A percentile compares a stretch with the other conserved stretches of the same genome.
These are phyloP conservation scores for Allacma fusca DNA, from an alignment of 2,888 invertebrate genomes.

Conservation along the genomic window DNA sequence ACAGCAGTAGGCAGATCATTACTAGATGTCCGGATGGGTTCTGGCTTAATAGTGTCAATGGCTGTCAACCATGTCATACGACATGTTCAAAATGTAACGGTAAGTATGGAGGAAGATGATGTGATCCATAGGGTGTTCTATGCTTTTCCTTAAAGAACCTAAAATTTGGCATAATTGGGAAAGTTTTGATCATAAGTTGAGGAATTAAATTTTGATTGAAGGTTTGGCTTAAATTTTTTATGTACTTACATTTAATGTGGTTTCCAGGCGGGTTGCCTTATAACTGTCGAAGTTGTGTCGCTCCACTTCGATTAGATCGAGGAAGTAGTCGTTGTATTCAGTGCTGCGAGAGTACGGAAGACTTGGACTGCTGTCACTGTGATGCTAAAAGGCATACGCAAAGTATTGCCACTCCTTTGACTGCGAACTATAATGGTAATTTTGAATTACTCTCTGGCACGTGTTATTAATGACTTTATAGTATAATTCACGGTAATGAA, in stretches of 20 bases:
- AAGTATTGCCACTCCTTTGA: slow-evolving; percentile 39
- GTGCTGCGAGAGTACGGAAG: slow-evolving; percentile 71
- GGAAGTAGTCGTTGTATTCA: slow-evolving; percentile 79
- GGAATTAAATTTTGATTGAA: background rate
- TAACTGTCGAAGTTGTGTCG: slow-evolving; percentile 74
- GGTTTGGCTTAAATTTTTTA: background rate
- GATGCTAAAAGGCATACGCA: slow-evolving; percentile 64
- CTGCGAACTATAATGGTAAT: slow-evolving; percentile 51
- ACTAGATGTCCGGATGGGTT: slow-evolving; percentile 87
- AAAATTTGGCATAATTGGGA: background rate
- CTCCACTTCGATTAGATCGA: slow-evolving; percentile 74
- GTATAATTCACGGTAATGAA: too few species aligned
- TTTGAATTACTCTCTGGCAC: background rate
- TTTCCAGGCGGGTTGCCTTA: slow-evolving; percentile 68
- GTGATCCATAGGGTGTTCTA: too few species aligned
- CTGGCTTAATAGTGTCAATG: slow-evolving; percentile 72
- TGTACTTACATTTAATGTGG: background rate
- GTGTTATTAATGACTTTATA: too few species aligned
- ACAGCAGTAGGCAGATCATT: slow-evolving; percentile 64
- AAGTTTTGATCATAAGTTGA: background rate
- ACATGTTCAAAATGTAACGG: slow-evolving; percentile 90
- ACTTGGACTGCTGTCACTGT: slow-evolving; percentile 75
- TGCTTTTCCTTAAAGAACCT: background rate
- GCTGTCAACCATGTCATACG: slow-evolving; percentile 87
- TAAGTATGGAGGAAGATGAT: slow-evolving; percentile 55